Evolutionary conservation across 2,113 vertebrate species (phyloP).

Genomic region (Isurus oxyrinchus): DNA sequence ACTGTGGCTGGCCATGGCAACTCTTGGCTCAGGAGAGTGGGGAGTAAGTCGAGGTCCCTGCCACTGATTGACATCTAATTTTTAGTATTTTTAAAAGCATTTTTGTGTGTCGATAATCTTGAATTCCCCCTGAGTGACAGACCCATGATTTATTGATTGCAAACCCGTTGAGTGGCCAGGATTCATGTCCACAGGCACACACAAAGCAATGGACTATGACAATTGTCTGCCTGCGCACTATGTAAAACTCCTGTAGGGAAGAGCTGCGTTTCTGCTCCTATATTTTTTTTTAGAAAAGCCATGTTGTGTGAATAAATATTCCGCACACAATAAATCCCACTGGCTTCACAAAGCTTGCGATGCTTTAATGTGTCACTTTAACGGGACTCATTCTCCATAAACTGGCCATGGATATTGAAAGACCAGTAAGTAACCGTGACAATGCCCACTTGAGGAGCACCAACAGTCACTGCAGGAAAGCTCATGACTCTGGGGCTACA

Average conservation of each 20-base stretch:
- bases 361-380: slow-evolving; percentile 12
- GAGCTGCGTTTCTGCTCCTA: background rate
- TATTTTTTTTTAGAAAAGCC: background rate
- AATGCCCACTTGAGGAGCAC: background rate
- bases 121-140: background rate
- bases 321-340: background rate
- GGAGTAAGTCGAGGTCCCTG: too few species aligned
- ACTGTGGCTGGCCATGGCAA: background rate
- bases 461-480: background rate
- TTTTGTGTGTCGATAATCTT: slow-evolving; percentile 13
- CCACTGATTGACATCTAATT: background rate
- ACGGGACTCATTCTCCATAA: background rate
- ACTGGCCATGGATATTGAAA: too few species aligned
- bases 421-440: background rate
- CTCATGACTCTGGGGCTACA: background rate
- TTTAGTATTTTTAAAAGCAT: background rate
- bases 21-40: background rate
- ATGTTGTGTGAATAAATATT: slow-evolving; percentile 18
- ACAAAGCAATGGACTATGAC: background rate
- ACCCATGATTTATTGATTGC: background rate
- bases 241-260: background rate
- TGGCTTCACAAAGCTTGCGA: background rate
- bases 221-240: background rate
- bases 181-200: background rate
- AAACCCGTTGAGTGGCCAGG: background rate